Evolutionary conservation across 2,888 invertebrate species (phyloP).

Genomic region (Drosophila suboccidentalis): DNA sequence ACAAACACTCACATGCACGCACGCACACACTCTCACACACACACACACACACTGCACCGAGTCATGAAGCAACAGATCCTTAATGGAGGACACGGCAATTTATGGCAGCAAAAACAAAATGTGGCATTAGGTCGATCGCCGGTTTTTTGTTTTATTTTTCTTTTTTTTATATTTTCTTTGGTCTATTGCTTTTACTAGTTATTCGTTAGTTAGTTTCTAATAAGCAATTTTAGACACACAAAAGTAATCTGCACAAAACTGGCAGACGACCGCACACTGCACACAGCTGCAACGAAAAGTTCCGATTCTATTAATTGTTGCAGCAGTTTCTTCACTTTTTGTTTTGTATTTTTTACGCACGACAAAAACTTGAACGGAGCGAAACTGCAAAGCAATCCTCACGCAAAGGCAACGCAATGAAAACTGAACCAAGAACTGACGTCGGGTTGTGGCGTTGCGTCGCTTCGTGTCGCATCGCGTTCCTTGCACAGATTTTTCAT

Average conservation of each 20-base stretch:
- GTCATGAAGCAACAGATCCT: conserved; percentile 49
- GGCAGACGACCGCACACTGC: conserved; percentile 28
- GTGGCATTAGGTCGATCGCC: conserved; percentile 46
- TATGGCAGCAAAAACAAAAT: conserved; percentile 53
- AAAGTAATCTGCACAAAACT: conserved; percentile 39
- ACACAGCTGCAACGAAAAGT: conserved; percentile 24
- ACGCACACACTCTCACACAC: conserved; percentile 9
- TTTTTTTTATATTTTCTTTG: conserved; percentile 18
- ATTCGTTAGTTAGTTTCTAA: conserved; percentile 15
- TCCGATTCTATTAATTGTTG: conserved; percentile 41
- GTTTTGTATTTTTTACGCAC: conserved; percentile 32
- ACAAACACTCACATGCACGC: conserved; percentile 17
- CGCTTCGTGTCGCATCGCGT: conserved; percentile 27
- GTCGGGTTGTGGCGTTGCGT: conserved; percentile 35
- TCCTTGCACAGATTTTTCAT: conserved; percentile 50
- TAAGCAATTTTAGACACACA: conserved; percentile 60
- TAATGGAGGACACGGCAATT: conserved; percentile 25
- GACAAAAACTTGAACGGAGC: conserved; percentile 26
- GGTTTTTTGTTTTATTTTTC: conserved; percentile 19
- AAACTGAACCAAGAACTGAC: conserved; percentile 63
- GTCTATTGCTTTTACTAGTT: background rate
- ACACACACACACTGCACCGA: conserved; percentile 19
- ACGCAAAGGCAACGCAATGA: conserved; percentile 75
- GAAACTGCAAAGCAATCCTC: conserved; percentile 42
- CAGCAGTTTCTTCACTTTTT: conserved; percentile 37